phyloP scores from a whole-genome alignment of 2,113 vertebrate species.

The Urocitellus parryii region DNA sequence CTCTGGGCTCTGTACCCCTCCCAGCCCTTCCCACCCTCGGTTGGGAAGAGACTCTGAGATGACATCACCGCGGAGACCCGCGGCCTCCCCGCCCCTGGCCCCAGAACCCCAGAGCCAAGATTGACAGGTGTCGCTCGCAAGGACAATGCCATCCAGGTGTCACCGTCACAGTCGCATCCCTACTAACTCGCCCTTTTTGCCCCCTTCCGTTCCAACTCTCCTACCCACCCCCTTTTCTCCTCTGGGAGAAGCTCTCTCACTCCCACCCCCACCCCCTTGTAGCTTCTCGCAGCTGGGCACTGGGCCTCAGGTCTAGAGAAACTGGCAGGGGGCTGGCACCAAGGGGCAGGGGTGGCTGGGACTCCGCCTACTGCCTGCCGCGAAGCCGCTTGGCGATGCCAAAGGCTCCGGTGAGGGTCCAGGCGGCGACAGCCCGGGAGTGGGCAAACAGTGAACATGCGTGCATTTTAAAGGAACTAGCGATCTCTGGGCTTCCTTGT shows the following conservation, averaged over 20 bases:
- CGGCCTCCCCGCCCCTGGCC: conserved; percentile 53
- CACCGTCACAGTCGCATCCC: background rate
- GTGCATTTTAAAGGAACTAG: conserved; percentile 56
- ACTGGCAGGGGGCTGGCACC: background rate
- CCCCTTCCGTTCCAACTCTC: background rate
- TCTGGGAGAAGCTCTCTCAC: accelerated
- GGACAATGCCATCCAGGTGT: conserved; percentile 79
- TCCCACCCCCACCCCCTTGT: background rate
- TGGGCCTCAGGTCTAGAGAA: background rate
- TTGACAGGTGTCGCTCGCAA: conserved; percentile 77
- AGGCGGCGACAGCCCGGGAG: background rate
- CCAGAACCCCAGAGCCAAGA: conserved; percentile 51
- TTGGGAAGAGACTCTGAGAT: background rate
- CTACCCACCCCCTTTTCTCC: background rate
- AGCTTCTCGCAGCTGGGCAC: background rate
- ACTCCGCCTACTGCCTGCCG: background rate
- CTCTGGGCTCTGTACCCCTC: background rate
- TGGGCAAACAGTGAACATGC: background rate
- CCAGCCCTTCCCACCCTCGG: background rate
- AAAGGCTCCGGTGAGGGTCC: background rate
- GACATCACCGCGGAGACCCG: conserved; percentile 76
- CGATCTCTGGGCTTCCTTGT: conserved; percentile 63
- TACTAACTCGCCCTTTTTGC: background rate
- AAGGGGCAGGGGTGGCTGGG: background rate
- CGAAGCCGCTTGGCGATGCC: background rate